Conservation (phyloP, 2,797 vertebrate species). For the Lepus oiostolus region DNA sequence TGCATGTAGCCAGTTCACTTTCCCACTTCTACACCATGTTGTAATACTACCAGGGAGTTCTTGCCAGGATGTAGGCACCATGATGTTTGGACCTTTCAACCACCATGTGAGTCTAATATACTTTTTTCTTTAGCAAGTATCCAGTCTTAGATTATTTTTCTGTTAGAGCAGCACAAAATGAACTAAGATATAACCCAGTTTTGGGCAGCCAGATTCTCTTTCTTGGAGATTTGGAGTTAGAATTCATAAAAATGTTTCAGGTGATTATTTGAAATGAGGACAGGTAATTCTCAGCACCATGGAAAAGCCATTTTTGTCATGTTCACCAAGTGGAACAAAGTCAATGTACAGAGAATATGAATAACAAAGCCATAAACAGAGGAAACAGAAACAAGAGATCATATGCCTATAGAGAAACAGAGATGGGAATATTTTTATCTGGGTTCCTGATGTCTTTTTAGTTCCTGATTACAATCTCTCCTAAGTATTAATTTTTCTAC, state of each 20-base stretch:
- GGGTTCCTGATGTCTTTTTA: not conserved
- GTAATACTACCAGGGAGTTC: too few relatives aligned
- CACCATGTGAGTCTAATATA: too few relatives aligned
- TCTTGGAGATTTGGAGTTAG: not conserved
- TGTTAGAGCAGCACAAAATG: too few relatives aligned
- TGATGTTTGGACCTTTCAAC: too few relatives aligned
- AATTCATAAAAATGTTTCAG: not conserved
- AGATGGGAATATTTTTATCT: not conserved
- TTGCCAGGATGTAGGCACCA: too few relatives aligned
- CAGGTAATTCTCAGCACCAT: not conserved
- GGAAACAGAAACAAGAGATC: constrained; percentile 19
- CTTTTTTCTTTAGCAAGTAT: too few relatives aligned
- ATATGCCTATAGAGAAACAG: constrained; percentile 23
- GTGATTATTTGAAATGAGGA: not conserved
- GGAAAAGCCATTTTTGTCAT: constrained; percentile 6
- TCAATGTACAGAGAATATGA: not conserved
- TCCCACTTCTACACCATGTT: too few relatives aligned
- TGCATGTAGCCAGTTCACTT: too few relatives aligned
- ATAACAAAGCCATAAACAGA: not conserved
- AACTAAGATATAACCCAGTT: not conserved
- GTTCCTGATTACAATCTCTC: not conserved
- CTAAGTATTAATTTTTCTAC: not conserved
- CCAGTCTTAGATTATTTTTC: too few relatives aligned
- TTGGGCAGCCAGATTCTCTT: not conserved
- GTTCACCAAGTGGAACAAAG: not conserved